phyloP scores from a whole-genome alignment of 1,140 invertebrate genomes.

The Pinna nobilis region DNA sequence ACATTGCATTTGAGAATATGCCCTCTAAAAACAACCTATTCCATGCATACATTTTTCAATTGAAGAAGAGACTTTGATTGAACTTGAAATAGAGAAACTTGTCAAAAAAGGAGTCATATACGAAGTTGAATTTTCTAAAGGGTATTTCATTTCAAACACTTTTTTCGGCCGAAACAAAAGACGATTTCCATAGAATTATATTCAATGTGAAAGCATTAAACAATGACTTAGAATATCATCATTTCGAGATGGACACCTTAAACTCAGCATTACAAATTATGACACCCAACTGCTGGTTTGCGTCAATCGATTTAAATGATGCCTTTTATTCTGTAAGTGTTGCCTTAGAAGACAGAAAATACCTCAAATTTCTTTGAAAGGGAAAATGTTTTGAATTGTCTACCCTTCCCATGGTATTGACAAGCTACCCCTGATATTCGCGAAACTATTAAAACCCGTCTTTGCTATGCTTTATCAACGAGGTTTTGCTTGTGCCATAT shows the following conservation, averaged over 20 bases:
- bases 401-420: constrained; percentile 27
- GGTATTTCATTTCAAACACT: constrained; percentile 18
- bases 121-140: neutral
- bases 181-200: constrained; percentile 18
- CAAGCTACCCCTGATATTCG: constrained; percentile 15
- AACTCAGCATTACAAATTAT: constrained; percentile 9
- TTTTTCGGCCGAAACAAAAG: constrained; percentile 21
- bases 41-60: neutral
- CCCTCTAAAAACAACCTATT: neutral
- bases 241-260: constrained; percentile 46
- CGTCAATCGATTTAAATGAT: constrained; percentile 28
- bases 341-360: neutral
- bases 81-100: constrained; percentile 1
- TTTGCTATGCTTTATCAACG: constrained; percentile 19
- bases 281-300: constrained; percentile 19
- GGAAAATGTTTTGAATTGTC: constrained; percentile 24
- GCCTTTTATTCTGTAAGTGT: constrained; percentile 22
- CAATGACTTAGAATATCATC: constrained; percentile 8
- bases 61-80: neutral
- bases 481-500: neutral
- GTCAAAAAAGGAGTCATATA: neutral
- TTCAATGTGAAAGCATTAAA: constrained; percentile 33
- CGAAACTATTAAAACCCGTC: constrained; percentile 3
- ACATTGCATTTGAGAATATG: neutral
- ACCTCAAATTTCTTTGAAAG: constrained; percentile 32